Conservation (phyloP, 2,113 vertebrate species). For the Pelodiscus sinensis region DNA sequence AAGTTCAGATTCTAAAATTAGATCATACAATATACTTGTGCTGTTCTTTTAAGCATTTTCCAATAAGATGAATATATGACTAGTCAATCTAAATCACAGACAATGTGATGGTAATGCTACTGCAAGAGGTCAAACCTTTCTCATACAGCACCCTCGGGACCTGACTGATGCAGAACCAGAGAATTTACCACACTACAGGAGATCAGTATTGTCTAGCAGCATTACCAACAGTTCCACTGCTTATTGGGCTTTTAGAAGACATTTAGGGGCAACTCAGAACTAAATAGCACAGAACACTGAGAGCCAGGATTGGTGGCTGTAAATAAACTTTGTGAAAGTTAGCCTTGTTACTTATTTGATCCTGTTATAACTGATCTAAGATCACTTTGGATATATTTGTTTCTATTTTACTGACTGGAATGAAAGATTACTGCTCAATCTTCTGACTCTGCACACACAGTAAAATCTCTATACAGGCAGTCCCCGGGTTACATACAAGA, state of each 20-base stretch:
- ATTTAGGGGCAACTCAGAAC: neutral
- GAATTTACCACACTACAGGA: too few species aligned
- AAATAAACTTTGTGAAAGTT: neutral
- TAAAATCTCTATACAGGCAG: neutral
- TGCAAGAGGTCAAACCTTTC: neutral
- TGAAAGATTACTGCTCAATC: neutral
- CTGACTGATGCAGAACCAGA: too few species aligned
- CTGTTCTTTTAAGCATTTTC: neutral
- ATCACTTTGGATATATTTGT: neutral
- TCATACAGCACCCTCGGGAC: too few species aligned
- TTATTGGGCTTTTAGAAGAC: too few species aligned
- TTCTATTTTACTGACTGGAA: neutral
- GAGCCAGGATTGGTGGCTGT: too few species aligned
- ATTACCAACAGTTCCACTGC: too few species aligned
- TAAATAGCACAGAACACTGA: neutral
- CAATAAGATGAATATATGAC: too few species aligned
- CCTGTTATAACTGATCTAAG: neutral
- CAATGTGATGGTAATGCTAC: neutral
- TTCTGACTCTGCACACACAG: neutral
- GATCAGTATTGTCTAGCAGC: too few species aligned
- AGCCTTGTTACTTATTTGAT: neutral
- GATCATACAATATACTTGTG: neutral
- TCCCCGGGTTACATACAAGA: too few species aligned
- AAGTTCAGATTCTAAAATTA: neutral
- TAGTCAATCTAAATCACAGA: neutral